phyloP scores from a whole-genome alignment of 2,113 vertebrate genomes.

The Laticauda laticaudata region DNA sequence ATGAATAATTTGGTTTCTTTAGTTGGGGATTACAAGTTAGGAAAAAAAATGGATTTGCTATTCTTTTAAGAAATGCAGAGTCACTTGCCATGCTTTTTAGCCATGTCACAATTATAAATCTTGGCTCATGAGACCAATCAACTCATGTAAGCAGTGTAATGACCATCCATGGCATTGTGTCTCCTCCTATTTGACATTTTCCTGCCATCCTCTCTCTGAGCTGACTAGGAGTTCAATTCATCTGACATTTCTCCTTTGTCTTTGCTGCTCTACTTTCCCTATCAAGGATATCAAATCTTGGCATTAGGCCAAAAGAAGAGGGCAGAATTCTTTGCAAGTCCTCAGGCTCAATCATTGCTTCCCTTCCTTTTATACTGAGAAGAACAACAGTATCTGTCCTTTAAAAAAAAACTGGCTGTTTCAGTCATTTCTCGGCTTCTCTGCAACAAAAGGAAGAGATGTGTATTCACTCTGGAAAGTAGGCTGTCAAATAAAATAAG shows the following conservation, averaged over 20 bases:
- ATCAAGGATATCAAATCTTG: neutral
- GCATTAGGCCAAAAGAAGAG: neutral
- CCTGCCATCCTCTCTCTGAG: neutral
- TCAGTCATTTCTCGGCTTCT: slow-evolving; percentile 65
- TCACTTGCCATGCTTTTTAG: neutral
- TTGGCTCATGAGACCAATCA: neutral
- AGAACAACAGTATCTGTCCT: neutral
- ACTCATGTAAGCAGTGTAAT: neutral
- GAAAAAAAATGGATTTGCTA: neutral
- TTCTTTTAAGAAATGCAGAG: neutral
- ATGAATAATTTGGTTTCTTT: neutral
- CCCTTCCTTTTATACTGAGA: no score
- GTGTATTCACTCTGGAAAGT: slow-evolving; percentile 80
- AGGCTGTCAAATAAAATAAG: slow-evolving; percentile 88
- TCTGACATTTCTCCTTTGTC: no score
- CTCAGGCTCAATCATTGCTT: neutral
- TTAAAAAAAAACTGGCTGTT: neutral
- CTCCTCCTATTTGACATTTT: neutral
- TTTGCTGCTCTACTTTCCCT: neutral
- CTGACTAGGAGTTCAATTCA: neutral
- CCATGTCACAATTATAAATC: neutral
- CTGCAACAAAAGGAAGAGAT: slow-evolving; percentile 76
- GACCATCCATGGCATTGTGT: neutral
- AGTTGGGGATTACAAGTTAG: neutral
- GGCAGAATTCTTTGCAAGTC: neutral